Percentiles rank a stretch among this genome's conserved stretches.
phyloP scores from a whole-genome alignment of 2,113 vertebrate genomes.

The Plecturocebus donacophilus region DNA sequence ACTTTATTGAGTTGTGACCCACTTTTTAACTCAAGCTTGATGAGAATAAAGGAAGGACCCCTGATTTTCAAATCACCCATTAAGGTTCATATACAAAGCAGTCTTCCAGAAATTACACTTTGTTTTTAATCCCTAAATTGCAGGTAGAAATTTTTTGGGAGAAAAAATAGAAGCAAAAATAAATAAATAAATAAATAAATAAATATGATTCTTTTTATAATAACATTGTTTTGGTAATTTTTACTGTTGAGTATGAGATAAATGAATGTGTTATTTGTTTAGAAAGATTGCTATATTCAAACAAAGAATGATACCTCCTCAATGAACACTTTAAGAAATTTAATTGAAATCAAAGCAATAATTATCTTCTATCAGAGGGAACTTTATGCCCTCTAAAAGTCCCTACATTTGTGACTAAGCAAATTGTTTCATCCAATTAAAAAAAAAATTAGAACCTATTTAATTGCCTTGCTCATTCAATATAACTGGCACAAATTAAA shows the following conservation, averaged over 20 bases:
- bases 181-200: not conserved
- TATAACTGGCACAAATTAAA: conserved; percentile 78
- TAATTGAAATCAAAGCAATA: not conserved
- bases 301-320: not conserved
- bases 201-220: not conserved
- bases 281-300: not conserved
- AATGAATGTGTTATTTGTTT: not conserved
- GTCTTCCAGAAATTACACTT: not conserved
- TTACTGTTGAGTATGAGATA: not conserved
- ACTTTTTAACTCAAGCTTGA: not conserved
- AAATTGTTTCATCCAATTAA: not conserved
- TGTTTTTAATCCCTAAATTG: not conserved
- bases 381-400: not conserved
- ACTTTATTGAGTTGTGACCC: not conserved
- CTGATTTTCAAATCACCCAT: not conserved
- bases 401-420: not conserved
- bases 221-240: not conserved
- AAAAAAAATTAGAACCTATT: not conserved
- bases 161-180: not conserved
- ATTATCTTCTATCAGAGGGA: not conserved
- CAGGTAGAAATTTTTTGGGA: not conserved
- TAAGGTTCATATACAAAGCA: not conserved
- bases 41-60: not conserved
- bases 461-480: conserved; percentile 68
- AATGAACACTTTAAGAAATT: not conserved